These are phyloP conservation scores for Dysdera silvatica DNA, from an alignment of 1,140 invertebrate genomes.

Conservation along the genomic window DNA sequence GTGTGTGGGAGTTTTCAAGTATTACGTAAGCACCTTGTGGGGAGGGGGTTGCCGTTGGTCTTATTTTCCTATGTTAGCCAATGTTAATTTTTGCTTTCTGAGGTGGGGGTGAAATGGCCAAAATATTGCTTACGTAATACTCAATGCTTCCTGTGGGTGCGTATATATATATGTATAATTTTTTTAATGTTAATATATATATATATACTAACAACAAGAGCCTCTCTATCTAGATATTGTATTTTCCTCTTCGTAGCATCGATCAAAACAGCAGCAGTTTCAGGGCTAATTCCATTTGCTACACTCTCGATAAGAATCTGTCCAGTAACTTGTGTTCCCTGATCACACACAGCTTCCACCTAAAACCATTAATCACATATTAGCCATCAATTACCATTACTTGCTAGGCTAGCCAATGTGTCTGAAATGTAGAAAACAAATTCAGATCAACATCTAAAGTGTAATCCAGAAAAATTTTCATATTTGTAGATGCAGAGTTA, in stretches of 20 bases:
- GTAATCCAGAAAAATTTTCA: neutral
- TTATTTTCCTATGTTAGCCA: too few species aligned
- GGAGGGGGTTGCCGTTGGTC: too few species aligned
- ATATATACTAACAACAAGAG: constrained; percentile 4
- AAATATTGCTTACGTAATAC: too few species aligned
- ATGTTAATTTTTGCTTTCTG: too few species aligned
- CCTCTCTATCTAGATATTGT: constrained; percentile 26
- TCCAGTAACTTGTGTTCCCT: constrained; percentile 25
- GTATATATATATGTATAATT: too few species aligned
- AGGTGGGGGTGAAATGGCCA: too few species aligned
- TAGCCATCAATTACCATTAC: too few species aligned
- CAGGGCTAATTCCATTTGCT: neutral
- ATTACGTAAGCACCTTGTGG: too few species aligned
- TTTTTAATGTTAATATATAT: too few species aligned
- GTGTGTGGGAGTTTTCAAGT: too few species aligned
- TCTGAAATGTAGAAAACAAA: neutral
- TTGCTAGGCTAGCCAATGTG: too few species aligned
- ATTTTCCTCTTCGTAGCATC: constrained; percentile 22
- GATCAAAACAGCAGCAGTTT: constrained; percentile 18
- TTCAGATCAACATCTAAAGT: neutral
- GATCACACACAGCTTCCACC: constrained; percentile 27
- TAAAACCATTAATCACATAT: neutral
- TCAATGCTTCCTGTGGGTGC: too few species aligned
- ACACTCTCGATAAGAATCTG: constrained; percentile 23
- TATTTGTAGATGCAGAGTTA: neutral